Base-by-base conservation (phyloP, 2,888 invertebrate species). In the Lepidochrysops patricia region DNA sequence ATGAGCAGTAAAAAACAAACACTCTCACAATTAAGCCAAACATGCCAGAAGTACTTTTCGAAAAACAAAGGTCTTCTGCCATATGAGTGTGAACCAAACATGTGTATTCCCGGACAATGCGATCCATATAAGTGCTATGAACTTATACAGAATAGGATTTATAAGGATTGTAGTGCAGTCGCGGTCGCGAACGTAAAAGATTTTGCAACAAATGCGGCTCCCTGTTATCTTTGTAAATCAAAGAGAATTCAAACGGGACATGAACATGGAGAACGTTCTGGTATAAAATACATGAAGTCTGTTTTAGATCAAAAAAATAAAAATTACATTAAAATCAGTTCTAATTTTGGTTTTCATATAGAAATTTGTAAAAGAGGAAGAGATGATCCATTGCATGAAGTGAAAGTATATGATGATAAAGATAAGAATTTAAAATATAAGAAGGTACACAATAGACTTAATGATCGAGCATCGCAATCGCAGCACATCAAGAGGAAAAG, bases 31-130 rank as follows among this genome's bases (percentile, higher is more conserved):
- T 23, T 19, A 2, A 32, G 5, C 7, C 52, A 56, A 32, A 62
- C 49, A n/a, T 7, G 32, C 27, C 12, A 15, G 19, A 13, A 23
- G 25, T 54, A 13, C 12, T 52, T 54, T 15, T 23, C 60, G 15
- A n/a, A 56, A 34, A 32, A 13, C 52, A 60, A 56, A 12, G 65
- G 67, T 15, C 58, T 74, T 13, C 62, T 71, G 57, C 70, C 71
- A 1, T 72, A 74, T 62, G 73, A 74, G 68, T 75, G 74, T 65
- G 71, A 73, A 62, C 74, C 74, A 43, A 69, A 68, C 48, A 62
- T 71, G 26, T 75, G 75, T 59, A 43, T 70, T 27, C 74, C 76
- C 23, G 75, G 70, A 2, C 58, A 72, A 61, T 74, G 76, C 60
- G 63, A 76, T 63, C 74, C 74, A 27, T 64, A 70, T 58, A 52